Percentiles rank a stretch among this genome's conserved stretches.
These are phyloP conservation scores for Drosophila neutralis DNA, from an alignment of 2,888 invertebrate genomes.

Conservation along the genomic window DNA sequence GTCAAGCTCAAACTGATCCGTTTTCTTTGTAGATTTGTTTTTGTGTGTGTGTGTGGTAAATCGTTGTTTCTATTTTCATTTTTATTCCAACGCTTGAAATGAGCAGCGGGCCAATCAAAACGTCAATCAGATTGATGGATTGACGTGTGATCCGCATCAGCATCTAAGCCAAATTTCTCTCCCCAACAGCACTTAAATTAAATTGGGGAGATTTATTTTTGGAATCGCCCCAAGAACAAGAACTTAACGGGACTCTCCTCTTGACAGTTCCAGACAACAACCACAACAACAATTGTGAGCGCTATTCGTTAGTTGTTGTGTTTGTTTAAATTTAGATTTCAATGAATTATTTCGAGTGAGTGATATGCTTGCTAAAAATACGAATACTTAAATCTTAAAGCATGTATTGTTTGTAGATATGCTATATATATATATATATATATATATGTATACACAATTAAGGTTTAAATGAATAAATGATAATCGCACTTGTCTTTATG, in stretches of 20 bases:
- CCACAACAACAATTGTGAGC: constrained; percentile 7
- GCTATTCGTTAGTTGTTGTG: constrained; percentile 29
- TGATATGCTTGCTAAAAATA: constrained; percentile 47
- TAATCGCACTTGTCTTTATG: constrained; percentile 17
- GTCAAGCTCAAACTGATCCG: constrained; percentile 47
- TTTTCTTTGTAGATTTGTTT: constrained; percentile 50
- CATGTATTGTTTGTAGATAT: background rate
- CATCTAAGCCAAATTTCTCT: constrained; percentile 9
- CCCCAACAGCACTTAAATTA: constrained; percentile 33
- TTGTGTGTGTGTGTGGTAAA: constrained; percentile 53
- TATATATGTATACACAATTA: constrained; percentile 3
- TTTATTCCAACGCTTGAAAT: constrained; percentile 30
- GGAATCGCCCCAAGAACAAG: constrained; percentile 29
- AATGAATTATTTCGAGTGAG: constrained; percentile 25
- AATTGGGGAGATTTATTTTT: constrained; percentile 43
- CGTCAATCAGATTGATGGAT: constrained; percentile 67
- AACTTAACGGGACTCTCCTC: constrained; percentile 32
- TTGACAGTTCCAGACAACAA: constrained; percentile 47
- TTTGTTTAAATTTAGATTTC: constrained; percentile 46
- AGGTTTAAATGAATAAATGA: background rate
- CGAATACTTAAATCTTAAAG: background rate
- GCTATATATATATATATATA: constrained; percentile 1
- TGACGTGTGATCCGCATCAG: constrained; percentile 55
- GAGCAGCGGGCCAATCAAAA: constrained; percentile 64
- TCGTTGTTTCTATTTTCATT: constrained; percentile 57